phyloP scores from a whole-genome alignment of 2,888 invertebrate genomes.

The Brachyptera risi region DNA sequence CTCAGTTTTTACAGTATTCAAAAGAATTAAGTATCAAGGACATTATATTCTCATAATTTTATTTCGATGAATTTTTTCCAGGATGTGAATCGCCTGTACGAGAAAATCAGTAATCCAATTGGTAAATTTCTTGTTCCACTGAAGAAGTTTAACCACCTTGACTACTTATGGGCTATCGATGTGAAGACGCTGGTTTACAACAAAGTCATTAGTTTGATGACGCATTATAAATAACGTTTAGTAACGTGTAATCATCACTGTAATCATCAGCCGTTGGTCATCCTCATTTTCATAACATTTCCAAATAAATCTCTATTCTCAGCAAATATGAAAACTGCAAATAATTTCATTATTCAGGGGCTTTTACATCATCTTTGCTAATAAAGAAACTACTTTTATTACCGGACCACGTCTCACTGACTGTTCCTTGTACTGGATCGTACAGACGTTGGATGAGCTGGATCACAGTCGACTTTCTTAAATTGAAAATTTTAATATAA shows the following conservation, averaged over 20 bases:
- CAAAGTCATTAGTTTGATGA: slow-evolving; percentile 48
- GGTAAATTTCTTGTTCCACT: slow-evolving; percentile 49
- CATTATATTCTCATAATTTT: no score
- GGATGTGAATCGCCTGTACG: slow-evolving; percentile 52
- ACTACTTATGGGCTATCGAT: slow-evolving; percentile 55
- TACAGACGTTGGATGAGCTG: slow-evolving; percentile 73
- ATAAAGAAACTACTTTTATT: background rate
- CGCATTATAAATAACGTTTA: no score
- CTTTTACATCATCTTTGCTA: background rate
- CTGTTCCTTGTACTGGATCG: slow-evolving; percentile 54
- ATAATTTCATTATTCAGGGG: no score
- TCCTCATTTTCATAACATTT: no score
- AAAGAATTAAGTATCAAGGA: no score
- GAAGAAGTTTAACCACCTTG: slow-evolving; percentile 53
- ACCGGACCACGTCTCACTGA: slow-evolving; percentile 32
- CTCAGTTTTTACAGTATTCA: no score
- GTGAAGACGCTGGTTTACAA: slow-evolving; percentile 49
- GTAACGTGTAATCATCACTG: no score
- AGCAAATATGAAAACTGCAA: no score
- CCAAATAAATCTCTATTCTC: no score
- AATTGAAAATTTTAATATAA: no score
- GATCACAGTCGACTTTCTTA: slow-evolving; percentile 76
- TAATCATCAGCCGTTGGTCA: no score
- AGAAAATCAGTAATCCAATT: slow-evolving; percentile 50
- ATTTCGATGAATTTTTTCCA: slow-evolving; percentile 19